phyloP scores from a whole-genome alignment of 1,140 invertebrate species.

The Macrotrachela quadricornifera region DNA sequence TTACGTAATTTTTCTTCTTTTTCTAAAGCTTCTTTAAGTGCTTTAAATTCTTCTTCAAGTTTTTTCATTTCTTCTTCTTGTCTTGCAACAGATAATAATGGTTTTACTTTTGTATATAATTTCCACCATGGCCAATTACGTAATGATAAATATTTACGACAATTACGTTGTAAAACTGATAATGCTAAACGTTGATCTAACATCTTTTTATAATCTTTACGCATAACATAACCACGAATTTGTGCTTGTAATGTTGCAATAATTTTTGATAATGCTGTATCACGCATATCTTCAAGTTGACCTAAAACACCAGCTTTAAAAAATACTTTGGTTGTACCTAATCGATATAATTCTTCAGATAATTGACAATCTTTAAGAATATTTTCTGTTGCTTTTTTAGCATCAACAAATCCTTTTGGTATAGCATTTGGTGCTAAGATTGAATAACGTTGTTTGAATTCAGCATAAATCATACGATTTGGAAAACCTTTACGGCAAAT shows the following conservation, averaged over 20 bases:
- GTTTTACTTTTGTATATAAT: conserved; percentile 91
- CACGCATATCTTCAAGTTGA: conserved; percentile 98
- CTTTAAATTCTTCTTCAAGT: conserved; percentile 79
- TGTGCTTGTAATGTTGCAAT: conserved; percentile 93
- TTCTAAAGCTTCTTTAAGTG: conserved; percentile 73
- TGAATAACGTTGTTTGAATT: conserved; percentile 99
- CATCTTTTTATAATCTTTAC: conserved; percentile 80
- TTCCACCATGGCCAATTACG: conserved; percentile 99
- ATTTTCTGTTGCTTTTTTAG: conserved; percentile 55
- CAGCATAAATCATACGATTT: conserved; percentile 98
- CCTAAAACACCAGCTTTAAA: conserved; percentile 98
- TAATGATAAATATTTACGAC: conserved; percentile 88
- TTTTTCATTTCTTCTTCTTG: conserved; percentile 96
- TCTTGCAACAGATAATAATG: conserved; percentile 85
- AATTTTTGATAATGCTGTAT: conserved; percentile 90
- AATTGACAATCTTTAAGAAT: conserved; percentile 53
- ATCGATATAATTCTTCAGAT: conserved; percentile 64
- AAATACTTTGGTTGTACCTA: conserved; percentile 94
- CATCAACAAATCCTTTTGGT: conserved; percentile 48
- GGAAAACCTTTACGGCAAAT: conserved; percentile 99
- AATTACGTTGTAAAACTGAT: conserved; percentile 91
- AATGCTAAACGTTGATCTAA: conserved; percentile 92
- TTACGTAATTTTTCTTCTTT: conserved; percentile 86
- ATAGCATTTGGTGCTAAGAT: conserved; percentile 72
- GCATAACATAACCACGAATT: conserved; percentile 61